Conservation (phyloP, 2,797 vertebrate species). For the Cossypha caffra region DNA sequence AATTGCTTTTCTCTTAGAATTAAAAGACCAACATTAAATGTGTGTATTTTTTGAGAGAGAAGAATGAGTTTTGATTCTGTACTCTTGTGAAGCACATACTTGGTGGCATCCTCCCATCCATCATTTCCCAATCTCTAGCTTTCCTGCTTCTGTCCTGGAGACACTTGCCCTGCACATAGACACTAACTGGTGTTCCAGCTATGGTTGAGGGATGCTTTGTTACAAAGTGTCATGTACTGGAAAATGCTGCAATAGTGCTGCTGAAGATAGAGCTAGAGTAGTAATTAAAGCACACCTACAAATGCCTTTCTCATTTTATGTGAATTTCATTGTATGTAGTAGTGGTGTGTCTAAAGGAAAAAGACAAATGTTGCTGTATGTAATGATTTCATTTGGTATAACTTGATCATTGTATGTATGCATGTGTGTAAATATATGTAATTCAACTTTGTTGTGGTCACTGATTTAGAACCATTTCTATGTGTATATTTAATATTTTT, state of each 20-base stretch:
- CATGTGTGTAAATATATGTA: constrained; percentile 62
- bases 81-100: constrained; percentile 66
- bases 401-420: constrained; percentile 14
- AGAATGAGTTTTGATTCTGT: constrained; percentile 77
- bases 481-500: constrained; percentile 41
- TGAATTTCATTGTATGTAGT: constrained; percentile 19
- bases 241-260: constrained; percentile 54
- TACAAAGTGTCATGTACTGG: not conserved
- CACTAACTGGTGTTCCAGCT: not conserved
- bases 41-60: constrained; percentile 81
- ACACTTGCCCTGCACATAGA: not conserved
- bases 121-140: not conserved
- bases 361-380: not conserved
- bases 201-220: constrained; percentile 1
- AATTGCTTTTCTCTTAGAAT: constrained; percentile 81
- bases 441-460: constrained; percentile 11
- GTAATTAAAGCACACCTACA: constrained; percentile 33
- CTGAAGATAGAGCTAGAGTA: constrained; percentile 21
- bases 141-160: constrained; percentile 8
- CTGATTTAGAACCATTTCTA: not conserved
- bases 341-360: not conserved
- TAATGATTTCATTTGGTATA: not conserved
- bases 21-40: constrained; percentile 82
- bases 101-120: not conserved
- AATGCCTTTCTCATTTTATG: constrained; percentile 33